A percentile compares a stretch with the other conserved stretches of the same genome.
phyloP scores from a whole-genome alignment of 2,113 vertebrate genomes.

The Propithecus coquereli region DNA sequence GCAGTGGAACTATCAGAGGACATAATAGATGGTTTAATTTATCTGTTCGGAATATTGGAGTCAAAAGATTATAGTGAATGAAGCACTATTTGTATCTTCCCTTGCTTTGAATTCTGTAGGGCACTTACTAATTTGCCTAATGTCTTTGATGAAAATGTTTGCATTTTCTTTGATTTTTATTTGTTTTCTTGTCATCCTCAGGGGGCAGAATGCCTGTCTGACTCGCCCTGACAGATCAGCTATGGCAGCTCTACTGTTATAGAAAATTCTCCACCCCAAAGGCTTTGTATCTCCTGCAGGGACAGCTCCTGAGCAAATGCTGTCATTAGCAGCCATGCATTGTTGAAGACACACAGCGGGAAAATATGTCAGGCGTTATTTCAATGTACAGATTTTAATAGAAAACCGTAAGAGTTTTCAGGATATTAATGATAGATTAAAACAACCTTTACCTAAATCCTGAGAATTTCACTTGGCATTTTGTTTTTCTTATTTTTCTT shows the following conservation, averaged over 20 bases:
- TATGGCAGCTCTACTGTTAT: constrained; percentile 87
- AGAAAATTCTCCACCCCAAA: constrained; percentile 68
- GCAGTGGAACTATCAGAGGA: background rate
- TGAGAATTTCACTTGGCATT: background rate
- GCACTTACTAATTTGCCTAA: constrained; percentile 56
- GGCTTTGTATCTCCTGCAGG: constrained; percentile 65
- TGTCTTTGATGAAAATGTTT: constrained; percentile 66
- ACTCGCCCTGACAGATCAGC: constrained; percentile 82
- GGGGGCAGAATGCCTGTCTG: constrained; percentile 35
- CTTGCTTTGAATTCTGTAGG: constrained; percentile 6
- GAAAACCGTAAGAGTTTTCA: constrained; percentile 9
- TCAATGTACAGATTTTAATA: constrained; percentile 20
- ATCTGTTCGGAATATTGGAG: constrained; percentile 27
- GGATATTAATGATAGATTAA: background rate
- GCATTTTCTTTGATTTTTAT: constrained; percentile 66
- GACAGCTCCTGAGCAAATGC: constrained; percentile 54
- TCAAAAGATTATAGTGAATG: constrained; percentile 52
- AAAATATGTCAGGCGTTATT: constrained; percentile 50
- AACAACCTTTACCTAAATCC: background rate
- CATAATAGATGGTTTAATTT: background rate
- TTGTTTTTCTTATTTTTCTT: constrained; percentile 13
- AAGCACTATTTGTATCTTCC: background rate
- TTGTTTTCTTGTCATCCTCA: constrained; percentile 65
- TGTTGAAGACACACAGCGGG: background rate
- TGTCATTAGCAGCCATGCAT: constrained; percentile 60